A percentile compares a stretch with the other conserved stretches of the same genome.
Evolutionary conservation across 2,797 vertebrate species (phyloP).

Genomic region (Eidolon dupreanum): DNA sequence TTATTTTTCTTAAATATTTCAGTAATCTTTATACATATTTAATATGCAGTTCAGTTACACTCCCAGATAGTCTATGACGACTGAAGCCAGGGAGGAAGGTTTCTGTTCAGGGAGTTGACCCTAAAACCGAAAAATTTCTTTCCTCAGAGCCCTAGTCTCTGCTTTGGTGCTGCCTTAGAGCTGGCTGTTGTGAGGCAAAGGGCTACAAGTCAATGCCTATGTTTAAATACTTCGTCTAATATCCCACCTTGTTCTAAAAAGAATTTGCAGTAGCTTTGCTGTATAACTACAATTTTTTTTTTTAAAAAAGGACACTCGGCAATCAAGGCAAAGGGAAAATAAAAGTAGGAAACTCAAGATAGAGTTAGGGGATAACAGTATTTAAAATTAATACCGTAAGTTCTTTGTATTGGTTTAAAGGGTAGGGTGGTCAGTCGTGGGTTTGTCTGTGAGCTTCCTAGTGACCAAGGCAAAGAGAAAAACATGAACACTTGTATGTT

Average conservation of each 20-base stretch:
- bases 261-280: not conserved
- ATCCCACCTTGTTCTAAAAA: not conserved
- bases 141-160: rapidly evolving
- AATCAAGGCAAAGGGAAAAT: not conserved
- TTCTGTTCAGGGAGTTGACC: not conserved
- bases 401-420: not conserved
- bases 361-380: not conserved
- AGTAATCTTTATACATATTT: not conserved
- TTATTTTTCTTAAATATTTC: not conserved
- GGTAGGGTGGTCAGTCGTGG: not conserved
- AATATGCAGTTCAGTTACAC: not conserved
- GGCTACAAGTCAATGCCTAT: not conserved
- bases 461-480: not conserved
- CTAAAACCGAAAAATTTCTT: not conserved
- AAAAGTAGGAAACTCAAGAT: not conserved
- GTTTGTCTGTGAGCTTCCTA: not conserved
- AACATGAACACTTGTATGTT: not conserved
- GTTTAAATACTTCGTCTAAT: not conserved
- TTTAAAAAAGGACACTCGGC: not conserved
- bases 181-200: not conserved
- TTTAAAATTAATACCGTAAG: not conserved
- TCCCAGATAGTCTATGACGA: not conserved
- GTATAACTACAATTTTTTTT: not conserved
- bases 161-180: not conserved
- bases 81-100: not conserved